phyloP scores from a whole-genome alignment of 1,140 invertebrate species.

The Ips nitidus region DNA sequence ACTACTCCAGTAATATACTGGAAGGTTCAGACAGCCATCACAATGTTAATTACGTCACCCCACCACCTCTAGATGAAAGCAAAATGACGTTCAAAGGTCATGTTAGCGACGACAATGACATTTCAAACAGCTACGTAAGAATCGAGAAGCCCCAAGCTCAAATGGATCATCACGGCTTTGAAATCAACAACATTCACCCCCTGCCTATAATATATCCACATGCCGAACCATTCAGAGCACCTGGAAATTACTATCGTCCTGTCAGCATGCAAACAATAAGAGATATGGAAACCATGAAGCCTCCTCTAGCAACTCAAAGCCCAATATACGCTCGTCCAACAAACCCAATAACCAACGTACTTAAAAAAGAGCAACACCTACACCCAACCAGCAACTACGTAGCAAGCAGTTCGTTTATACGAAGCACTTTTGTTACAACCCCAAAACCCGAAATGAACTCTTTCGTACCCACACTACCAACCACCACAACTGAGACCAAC shows the following conservation, averaged over 20 bases:
- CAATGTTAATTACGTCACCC: slow-evolving; percentile 44
- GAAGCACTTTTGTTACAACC: slow-evolving; percentile 12
- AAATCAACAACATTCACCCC: slow-evolving; percentile 28
- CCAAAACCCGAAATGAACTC: slow-evolving; percentile 2
- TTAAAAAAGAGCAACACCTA: slow-evolving; percentile 29
- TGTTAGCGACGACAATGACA: slow-evolving; percentile 52
- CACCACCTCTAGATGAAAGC: slow-evolving; percentile 36
- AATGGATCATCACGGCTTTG: slow-evolving; percentile 34
- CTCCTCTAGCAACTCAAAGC: slow-evolving; percentile 45
- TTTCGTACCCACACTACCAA: slow-evolving; percentile 3
- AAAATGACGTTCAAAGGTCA: slow-evolving; percentile 50
- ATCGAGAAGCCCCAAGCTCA: slow-evolving; percentile 54
- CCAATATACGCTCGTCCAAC: slow-evolving; percentile 30
- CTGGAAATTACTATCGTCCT: slow-evolving; percentile 25
- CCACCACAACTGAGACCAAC: slow-evolving; percentile 4
- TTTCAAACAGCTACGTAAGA: slow-evolving; percentile 53
- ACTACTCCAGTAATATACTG: slow-evolving; percentile 33
- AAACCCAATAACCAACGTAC: slow-evolving; percentile 27
- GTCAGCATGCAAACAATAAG: slow-evolving; percentile 48
- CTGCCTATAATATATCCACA: slow-evolving; percentile 32
- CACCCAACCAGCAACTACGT: slow-evolving; percentile 12
- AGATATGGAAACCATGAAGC: slow-evolving; percentile 48
- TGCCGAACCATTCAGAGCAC: slow-evolving; percentile 16
- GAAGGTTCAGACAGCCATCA: slow-evolving; percentile 41
- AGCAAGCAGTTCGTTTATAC: slow-evolving; percentile 17